These are phyloP conservation scores for Hippoglossus stenolepis DNA, from an alignment of 2,113 vertebrate species.

Conservation along the genomic window DNA sequence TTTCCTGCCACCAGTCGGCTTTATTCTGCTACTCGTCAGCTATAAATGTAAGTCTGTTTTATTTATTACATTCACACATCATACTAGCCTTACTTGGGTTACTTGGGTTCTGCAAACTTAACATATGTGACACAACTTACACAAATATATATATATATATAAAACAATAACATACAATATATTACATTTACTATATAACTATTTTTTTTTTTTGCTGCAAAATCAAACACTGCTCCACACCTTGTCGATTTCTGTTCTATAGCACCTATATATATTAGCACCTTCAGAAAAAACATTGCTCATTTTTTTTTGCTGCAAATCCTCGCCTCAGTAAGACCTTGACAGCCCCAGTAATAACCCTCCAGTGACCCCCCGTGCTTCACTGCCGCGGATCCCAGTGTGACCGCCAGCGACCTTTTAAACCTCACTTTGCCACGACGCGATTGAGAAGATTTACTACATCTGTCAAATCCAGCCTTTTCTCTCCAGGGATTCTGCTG, in stretches of 20 bases:
- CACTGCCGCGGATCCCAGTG: constrained; percentile 17
- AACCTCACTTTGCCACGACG: constrained; percentile 52
- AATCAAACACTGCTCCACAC: not conserved
- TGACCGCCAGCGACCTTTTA: constrained; percentile 57
- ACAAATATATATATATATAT: not conserved
- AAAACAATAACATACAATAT: no score
- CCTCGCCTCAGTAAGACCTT: constrained; percentile 7
- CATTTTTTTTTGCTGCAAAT: constrained; percentile 8
- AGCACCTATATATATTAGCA: not conserved
- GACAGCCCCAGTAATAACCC: constrained; percentile 41
- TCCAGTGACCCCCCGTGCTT: constrained; percentile 30
- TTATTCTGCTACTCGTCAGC: no score
- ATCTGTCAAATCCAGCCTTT: constrained; percentile 67
- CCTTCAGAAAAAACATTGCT: not conserved
- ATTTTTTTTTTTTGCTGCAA: not conserved
- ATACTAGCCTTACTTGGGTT: no score
- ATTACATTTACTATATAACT: not conserved
- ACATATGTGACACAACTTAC: no score
- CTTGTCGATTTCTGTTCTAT: not conserved
- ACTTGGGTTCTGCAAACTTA: no score
- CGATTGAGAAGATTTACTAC: constrained; percentile 69
- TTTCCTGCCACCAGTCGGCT: no score
- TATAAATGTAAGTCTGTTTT: no score
- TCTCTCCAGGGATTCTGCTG: constrained; percentile 64
- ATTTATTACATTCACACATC: no score